phyloP scores from a whole-genome alignment of 2,888 invertebrate genomes.

The Nomada fabriciana region DNA sequence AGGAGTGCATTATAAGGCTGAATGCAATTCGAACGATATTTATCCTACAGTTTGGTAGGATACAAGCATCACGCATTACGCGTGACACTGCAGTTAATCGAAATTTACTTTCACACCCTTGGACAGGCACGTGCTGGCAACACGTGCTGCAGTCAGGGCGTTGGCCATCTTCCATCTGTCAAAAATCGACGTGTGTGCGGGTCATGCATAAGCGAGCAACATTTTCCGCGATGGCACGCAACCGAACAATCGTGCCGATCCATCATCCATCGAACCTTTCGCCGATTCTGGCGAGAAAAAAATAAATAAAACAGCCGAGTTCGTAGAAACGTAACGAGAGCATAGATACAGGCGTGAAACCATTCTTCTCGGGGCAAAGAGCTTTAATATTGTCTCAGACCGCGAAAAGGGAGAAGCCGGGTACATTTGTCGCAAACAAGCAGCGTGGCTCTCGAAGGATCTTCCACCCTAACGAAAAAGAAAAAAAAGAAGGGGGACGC shows the following conservation, averaged over 20 bases:
- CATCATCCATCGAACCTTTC: not conserved
- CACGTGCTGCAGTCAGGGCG: conserved; percentile 65
- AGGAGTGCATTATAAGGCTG: conserved; percentile 7
- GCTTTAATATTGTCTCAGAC: conserved; percentile 49
- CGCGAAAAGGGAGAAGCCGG: conserved; percentile 26
- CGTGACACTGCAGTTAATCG: conserved; percentile 71
- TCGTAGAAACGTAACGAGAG: conserved; percentile 17
- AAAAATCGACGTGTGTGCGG: conserved; percentile 71
- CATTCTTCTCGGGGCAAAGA: conserved; percentile 30
- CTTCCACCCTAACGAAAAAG: conserved; percentile 18
- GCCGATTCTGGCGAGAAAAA: not conserved
- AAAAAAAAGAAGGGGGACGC: not conserved
- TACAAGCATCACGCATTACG: conserved; percentile 63
- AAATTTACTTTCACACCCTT: conserved; percentile 73
- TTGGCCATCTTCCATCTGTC: conserved; percentile 72
- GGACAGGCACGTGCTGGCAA: conserved; percentile 62
- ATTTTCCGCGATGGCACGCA: conserved; percentile 50
- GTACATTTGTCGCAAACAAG: conserved; percentile 64
- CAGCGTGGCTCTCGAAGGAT: conserved; percentile 38
- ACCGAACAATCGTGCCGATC: conserved; percentile 37
- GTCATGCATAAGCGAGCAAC: conserved; percentile 61
- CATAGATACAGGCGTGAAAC: not conserved
- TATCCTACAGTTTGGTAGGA: conserved; percentile 40
- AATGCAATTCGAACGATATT: conserved; percentile 59
- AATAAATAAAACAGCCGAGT: not conserved